Percentiles rank a stretch among this genome's conserved stretches.
These are phyloP conservation scores for Nemoura dubitans DNA, from an alignment of 2,888 invertebrate genomes.

Conservation along the genomic window DNA sequence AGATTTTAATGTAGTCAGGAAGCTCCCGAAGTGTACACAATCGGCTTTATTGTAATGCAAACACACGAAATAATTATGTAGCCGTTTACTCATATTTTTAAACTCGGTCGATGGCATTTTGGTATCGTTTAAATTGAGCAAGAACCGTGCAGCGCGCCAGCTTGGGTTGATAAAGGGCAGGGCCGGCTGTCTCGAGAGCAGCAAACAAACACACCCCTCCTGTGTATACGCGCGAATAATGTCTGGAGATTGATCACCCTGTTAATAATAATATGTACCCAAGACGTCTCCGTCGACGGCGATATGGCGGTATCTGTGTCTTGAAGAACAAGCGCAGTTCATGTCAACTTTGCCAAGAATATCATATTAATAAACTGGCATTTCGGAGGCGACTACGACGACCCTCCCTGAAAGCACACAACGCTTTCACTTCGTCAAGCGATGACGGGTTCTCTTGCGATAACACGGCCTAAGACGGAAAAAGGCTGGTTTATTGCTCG, in stretches of 20 bases:
- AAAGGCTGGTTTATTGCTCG: background rate
- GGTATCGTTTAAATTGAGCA: background rate
- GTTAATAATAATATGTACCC: slow-evolving; percentile 31
- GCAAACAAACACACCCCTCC: background rate
- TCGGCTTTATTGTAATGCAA: background rate
- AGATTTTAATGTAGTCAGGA: background rate
- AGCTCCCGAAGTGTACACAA: background rate
- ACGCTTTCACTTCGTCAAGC: background rate
- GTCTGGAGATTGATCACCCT: background rate
- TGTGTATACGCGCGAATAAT: background rate
- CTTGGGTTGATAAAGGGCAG: background rate
- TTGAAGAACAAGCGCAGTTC: background rate
- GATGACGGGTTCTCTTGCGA: background rate
- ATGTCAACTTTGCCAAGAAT: background rate
- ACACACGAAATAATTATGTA: background rate
- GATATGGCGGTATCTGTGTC: background rate
- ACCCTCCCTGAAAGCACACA: slow-evolving; percentile 4
- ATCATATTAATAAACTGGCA: background rate
- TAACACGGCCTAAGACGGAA: background rate
- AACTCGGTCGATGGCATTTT: background rate
- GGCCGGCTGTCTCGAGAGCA: background rate
- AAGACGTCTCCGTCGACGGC: background rate
- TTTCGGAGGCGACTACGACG: background rate
- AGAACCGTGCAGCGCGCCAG: background rate
- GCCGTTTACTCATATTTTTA: background rate